A percentile compares a stretch with the other conserved stretches of the same genome.
Conservation (phyloP, 2,113 vertebrate species). For the Columbina picui region DNA sequence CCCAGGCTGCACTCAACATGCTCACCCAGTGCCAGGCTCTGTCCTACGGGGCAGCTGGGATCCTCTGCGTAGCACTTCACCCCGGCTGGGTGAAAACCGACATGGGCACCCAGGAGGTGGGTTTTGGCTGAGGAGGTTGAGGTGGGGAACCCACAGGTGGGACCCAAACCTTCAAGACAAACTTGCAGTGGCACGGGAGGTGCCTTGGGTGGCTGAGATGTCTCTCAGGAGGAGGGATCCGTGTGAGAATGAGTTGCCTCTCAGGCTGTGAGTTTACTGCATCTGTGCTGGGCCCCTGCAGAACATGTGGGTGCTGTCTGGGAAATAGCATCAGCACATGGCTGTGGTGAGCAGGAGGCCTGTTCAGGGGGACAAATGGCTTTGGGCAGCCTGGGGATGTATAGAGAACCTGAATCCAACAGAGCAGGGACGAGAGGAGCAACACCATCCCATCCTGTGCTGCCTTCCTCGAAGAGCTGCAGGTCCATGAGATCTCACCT, state of each 20-base stretch:
- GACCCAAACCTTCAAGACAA: background rate
- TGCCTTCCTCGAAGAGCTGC: background rate
- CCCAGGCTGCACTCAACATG: slow-evolving; percentile 79
- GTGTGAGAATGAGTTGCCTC: background rate
- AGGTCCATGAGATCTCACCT: background rate
- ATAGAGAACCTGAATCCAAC: background rate
- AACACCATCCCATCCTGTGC: background rate
- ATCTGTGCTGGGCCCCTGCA: background rate
- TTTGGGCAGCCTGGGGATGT: background rate
- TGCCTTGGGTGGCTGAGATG: background rate
- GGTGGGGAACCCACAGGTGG: background rate
- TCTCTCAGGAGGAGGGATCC: background rate
- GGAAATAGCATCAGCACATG: background rate
- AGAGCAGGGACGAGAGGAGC: background rate
- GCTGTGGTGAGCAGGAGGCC: background rate
- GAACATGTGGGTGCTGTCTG: background rate
- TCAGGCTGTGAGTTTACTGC: background rate
- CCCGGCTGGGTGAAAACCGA: slow-evolving; percentile 79
- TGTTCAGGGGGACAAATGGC: background rate
- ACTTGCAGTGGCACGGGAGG: background rate
- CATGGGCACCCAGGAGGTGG: slow-evolving; percentile 71
- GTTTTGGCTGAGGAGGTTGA: background rate
- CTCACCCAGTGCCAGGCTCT: slow-evolving; percentile 72
- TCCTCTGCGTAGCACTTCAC: slow-evolving; percentile 70
- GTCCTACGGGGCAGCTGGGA: slow-evolving; percentile 41